These are phyloP conservation scores for Ectemnius continuus DNA, from an alignment of 2,888 invertebrate species.

Conservation along the genomic window DNA sequence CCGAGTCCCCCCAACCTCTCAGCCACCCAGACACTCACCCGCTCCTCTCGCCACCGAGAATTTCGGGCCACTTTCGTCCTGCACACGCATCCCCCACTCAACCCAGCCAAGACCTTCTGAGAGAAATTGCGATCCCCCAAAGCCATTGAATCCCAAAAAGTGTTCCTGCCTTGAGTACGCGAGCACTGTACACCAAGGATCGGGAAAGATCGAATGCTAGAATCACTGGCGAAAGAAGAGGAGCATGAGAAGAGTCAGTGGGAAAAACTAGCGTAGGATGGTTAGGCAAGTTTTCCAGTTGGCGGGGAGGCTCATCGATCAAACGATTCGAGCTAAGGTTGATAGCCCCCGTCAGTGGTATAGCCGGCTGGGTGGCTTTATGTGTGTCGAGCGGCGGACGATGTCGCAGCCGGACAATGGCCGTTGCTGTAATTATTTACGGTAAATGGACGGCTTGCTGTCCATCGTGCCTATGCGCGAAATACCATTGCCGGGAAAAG, in stretches of 20 bases:
- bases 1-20: too few species aligned
- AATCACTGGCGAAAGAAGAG: not conserved
- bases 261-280: not conserved
- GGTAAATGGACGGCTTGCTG: slow-evolving; percentile 29
- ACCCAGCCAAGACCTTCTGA: too few species aligned
- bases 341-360: too few species aligned
- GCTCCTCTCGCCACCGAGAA: not conserved
- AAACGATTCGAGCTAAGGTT: slow-evolving; percentile 9
- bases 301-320: slow-evolving; percentile 1
- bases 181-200: too few species aligned
- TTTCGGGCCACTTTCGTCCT: slow-evolving; percentile 2
- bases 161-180: too few species aligned
- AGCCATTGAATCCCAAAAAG: too few species aligned
- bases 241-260: not conserved
- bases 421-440: slow-evolving; percentile 56
- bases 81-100: not conserved
- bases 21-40: not conserved
- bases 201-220: not conserved
- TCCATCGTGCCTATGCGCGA: slow-evolving; percentile 35
- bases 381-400: too few species aligned
- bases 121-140: too few species aligned
- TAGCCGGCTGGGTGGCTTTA: too few species aligned
- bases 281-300: not conserved
- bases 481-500: slow-evolving; percentile 47
- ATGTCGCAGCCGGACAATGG: slow-evolving; percentile 37